Conservation (phyloP, 2,797 vertebrate genomes). For the Anolis apletophallus region DNA sequence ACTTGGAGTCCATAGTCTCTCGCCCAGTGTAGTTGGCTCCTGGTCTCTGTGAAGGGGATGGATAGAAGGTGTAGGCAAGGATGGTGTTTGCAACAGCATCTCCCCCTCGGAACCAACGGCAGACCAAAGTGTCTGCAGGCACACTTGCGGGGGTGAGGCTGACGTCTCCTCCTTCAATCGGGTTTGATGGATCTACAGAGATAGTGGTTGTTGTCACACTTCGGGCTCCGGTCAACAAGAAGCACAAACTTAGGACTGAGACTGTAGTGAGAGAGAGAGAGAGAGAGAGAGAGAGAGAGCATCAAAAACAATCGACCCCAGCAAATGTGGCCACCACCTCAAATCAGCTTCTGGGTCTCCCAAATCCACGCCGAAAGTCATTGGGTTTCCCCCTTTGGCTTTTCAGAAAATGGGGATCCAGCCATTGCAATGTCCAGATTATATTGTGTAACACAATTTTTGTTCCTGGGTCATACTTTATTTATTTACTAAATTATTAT, state of each 20-base stretch:
- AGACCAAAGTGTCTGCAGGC: not conserved
- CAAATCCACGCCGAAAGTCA: too few relatives aligned
- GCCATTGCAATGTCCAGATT: too few relatives aligned
- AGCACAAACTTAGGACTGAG: not conserved
- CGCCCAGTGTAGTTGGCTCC: too few relatives aligned
- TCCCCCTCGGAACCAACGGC: not conserved
- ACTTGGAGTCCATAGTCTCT: not conserved
- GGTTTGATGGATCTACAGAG: not conserved
- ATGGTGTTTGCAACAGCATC: not conserved
- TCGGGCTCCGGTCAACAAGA: not conserved
- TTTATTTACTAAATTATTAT: too few relatives aligned
- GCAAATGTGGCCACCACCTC: too few relatives aligned
- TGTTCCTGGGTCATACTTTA: too few relatives aligned
- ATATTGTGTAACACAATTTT: too few relatives aligned
- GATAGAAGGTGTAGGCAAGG: not conserved
- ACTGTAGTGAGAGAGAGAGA: not conserved
- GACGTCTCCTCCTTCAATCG: not conserved
- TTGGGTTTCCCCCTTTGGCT: too few relatives aligned
- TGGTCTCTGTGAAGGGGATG: accelerated
- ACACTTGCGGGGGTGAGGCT: not conserved
- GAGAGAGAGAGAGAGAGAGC: not conserved
- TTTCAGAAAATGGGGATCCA: too few relatives aligned
- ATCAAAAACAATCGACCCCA: not conserved
- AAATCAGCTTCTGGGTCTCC: too few relatives aligned
- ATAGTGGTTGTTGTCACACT: not conserved